Conservation (phyloP, 2,888 invertebrate genomes). For the Tryphoninae sp. region DNA sequence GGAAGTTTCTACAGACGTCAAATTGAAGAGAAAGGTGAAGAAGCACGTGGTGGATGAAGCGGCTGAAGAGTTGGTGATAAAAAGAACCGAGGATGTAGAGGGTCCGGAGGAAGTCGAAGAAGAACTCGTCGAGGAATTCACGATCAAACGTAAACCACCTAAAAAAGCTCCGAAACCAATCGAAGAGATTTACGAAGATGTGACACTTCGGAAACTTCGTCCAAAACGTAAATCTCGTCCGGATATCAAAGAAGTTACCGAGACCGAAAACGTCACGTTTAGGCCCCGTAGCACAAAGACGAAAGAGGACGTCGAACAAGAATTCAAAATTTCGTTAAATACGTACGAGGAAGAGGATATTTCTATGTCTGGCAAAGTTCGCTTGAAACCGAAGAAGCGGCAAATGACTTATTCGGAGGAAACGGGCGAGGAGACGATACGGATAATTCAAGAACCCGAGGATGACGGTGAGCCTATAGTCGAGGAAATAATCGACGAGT, state of each 20-base stretch:
- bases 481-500: constrained; percentile 87
- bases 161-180: constrained; percentile 81
- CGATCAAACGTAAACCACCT: constrained; percentile 82
- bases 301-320: constrained; percentile 94
- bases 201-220: constrained; percentile 89
- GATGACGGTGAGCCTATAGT: constrained; percentile 84
- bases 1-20: constrained; percentile 80
- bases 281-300: constrained; percentile 89
- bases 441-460: constrained; percentile 86
- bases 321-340: constrained; percentile 92
- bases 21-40: constrained; percentile 79
- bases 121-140: constrained; percentile 82
- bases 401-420: constrained; percentile 90
- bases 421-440: constrained; percentile 89
- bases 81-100: constrained; percentile 69
- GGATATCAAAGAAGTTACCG: constrained; percentile 88
- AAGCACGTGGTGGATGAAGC: constrained; percentile 71
- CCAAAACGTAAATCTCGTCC: constrained; percentile 85
- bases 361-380: constrained; percentile 92
- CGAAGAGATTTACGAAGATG: constrained; percentile 86
- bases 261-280: constrained; percentile 91
- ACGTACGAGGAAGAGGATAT: constrained; percentile 94
- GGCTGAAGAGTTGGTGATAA: constrained; percentile 73
- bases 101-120: constrained; percentile 70
- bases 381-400: constrained; percentile 87